These are phyloP conservation scores for Parelbella ahira DNA, from an alignment of 2,888 invertebrate genomes.

Conservation along the genomic window DNA sequence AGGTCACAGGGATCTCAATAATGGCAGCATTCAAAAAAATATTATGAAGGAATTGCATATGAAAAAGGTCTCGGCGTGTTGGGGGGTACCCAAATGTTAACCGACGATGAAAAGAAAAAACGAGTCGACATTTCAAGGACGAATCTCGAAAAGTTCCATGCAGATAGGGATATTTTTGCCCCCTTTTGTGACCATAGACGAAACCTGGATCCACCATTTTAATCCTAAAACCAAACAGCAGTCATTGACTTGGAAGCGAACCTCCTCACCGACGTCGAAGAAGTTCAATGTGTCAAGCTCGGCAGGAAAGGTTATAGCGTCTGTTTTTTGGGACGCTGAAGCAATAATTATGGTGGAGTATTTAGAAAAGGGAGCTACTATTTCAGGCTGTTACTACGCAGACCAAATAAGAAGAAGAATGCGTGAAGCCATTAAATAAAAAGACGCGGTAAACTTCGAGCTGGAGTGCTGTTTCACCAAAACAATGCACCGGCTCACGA, in stretches of 20 bases:
- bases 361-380: neutral
- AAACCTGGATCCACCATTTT: constrained; percentile 6
- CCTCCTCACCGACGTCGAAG: neutral
- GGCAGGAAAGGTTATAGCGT: constrained; percentile 5
- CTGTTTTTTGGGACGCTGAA: constrained; percentile 1
- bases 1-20: constrained; percentile 30
- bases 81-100: neutral
- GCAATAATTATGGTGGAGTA: neutral
- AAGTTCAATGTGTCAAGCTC: neutral
- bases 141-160: constrained; percentile 25
- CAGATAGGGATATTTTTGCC: constrained; percentile 26
- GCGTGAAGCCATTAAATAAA: constrained; percentile 3
- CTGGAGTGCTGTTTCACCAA: too few relatives aligned
- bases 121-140: constrained; percentile 28
- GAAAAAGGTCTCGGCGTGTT: constrained; percentile 26
- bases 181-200: constrained; percentile 30
- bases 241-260: neutral
- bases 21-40: constrained; percentile 30
- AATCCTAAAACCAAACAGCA: neutral
- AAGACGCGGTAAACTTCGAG: constrained; percentile 29
- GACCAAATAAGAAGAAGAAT: constrained; percentile 4
- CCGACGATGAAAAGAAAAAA: constrained; percentile 30
- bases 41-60: constrained; percentile 27
- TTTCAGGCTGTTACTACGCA: neutral
- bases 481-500: neutral